phyloP scores from a whole-genome alignment of 2,888 invertebrate genomes.

The Tenthredo distinguenda region DNA sequence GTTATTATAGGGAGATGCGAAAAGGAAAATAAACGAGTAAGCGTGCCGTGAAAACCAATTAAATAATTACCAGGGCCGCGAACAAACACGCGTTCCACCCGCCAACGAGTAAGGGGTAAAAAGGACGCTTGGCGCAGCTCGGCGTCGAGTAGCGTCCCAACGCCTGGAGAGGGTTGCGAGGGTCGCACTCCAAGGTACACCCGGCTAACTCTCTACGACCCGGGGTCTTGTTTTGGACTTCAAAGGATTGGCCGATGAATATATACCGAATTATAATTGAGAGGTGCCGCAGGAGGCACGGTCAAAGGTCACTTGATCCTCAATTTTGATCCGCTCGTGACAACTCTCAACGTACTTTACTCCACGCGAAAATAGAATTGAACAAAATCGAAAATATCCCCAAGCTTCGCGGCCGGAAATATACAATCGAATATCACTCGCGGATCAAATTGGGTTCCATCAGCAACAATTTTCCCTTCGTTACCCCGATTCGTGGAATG shows the following conservation, averaged over 20 bases:
- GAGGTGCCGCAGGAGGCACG: constrained; percentile 24
- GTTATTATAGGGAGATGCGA: constrained; percentile 10
- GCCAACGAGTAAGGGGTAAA: constrained; percentile 10
- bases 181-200: constrained; percentile 42
- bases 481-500: neutral
- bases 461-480: neutral
- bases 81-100: constrained; percentile 15
- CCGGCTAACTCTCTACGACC: constrained; percentile 6
- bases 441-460: neutral
- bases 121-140: constrained; percentile 29
- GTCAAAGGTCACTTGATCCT: constrained; percentile 42
- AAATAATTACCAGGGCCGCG: constrained; percentile 40
- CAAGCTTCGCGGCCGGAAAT: neutral
- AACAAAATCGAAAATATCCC: neutral
- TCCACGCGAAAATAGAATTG: constrained; percentile 10
- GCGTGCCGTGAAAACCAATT: constrained; percentile 48
- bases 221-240: constrained; percentile 44
- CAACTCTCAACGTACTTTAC: neutral
- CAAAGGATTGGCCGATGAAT: constrained; percentile 45
- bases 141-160: constrained; percentile 36
- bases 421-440: constrained; percentile 9
- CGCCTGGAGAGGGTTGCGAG: constrained; percentile 41
- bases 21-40: constrained; percentile 31
- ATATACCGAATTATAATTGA: constrained; percentile 39
- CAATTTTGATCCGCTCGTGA: constrained; percentile 37